These are phyloP conservation scores for Eurosta solidaginis DNA, from an alignment of 1,140 invertebrate genomes.

Conservation along the genomic window DNA sequence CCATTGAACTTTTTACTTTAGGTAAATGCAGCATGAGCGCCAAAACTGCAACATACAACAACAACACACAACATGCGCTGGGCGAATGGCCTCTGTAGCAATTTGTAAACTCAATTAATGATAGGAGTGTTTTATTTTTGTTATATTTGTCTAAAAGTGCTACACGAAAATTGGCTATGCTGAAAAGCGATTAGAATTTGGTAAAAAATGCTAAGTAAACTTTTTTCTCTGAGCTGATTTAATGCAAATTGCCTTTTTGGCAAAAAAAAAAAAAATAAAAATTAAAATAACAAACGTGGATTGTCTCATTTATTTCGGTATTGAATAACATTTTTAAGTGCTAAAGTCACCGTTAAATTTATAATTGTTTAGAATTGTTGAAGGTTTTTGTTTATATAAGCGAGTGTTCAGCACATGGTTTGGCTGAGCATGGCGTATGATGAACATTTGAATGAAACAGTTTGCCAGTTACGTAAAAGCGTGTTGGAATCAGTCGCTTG, in stretches of 20 bases:
- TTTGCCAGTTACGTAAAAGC: no score
- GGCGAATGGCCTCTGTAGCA: background rate
- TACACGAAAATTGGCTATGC: background rate
- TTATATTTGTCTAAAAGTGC: background rate
- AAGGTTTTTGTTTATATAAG: background rate
- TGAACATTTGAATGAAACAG: background rate
- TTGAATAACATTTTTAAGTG: conserved; percentile 13
- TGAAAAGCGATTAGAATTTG: conserved; percentile 17
- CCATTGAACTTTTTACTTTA: conserved; percentile 22
- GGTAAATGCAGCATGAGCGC: conserved; percentile 10
- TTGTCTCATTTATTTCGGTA: background rate
- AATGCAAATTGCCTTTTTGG: background rate
- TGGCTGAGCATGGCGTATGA: background rate
- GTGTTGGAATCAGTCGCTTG: no score
- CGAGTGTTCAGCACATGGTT: background rate
- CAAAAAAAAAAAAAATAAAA: no score
- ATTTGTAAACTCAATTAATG: background rate
- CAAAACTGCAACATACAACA: no score
- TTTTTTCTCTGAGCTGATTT: background rate
- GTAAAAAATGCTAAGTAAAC: no score
- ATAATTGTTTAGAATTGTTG: background rate
- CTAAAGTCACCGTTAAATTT: conserved; percentile 13
- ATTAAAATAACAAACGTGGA: background rate
- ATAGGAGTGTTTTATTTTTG: background rate
- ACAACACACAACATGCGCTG: background rate